Percentiles rank a stretch among this genome's conserved stretches.
Conservation (phyloP, 2,888 invertebrate genomes). For the Drosophila paucipuncta region DNA sequence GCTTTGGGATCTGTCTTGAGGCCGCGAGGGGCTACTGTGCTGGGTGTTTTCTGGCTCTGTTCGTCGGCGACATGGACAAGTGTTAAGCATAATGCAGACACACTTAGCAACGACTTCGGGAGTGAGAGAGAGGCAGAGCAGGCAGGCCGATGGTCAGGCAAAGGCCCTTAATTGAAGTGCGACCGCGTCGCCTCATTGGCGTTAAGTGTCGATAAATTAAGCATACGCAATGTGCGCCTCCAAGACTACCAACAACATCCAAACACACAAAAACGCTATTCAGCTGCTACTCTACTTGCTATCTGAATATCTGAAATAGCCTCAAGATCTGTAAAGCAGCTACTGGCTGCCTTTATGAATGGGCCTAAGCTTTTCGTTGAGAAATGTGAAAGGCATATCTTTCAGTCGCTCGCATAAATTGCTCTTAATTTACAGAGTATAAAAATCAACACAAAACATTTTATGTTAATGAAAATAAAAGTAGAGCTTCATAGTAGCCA, state of each 20-base stretch:
- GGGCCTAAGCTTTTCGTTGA: constrained; percentile 33
- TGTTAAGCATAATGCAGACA: constrained; percentile 81
- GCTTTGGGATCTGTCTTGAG: neutral
- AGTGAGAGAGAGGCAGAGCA: neutral
- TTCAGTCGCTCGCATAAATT: constrained; percentile 66
- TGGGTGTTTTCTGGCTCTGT: constrained; percentile 52
- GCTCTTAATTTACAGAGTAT: constrained; percentile 71
- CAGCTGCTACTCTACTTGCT: neutral
- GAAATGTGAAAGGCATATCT: constrained; percentile 57
- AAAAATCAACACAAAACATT: constrained; percentile 80
- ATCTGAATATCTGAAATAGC: constrained; percentile 6
- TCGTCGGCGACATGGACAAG: constrained; percentile 72
- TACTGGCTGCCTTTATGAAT: constrained; percentile 51
- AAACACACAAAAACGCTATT: neutral
- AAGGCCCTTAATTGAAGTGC: constrained; percentile 73
- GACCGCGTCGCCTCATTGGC: constrained; percentile 76
- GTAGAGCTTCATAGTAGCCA: constrained; percentile 32
- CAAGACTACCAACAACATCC: constrained; percentile 9
- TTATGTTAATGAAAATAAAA: constrained; percentile 81
- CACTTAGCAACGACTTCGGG: constrained; percentile 36
- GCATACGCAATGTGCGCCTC: constrained; percentile 68
- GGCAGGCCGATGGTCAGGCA: neutral
- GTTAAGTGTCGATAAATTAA: constrained; percentile 83
- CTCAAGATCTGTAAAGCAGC: constrained; percentile 33
- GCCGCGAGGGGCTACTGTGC: constrained; percentile 39